These are phyloP conservation scores for Malurus cyaneus DNA, from an alignment of 2,113 vertebrate genomes.

Conservation along the genomic window DNA sequence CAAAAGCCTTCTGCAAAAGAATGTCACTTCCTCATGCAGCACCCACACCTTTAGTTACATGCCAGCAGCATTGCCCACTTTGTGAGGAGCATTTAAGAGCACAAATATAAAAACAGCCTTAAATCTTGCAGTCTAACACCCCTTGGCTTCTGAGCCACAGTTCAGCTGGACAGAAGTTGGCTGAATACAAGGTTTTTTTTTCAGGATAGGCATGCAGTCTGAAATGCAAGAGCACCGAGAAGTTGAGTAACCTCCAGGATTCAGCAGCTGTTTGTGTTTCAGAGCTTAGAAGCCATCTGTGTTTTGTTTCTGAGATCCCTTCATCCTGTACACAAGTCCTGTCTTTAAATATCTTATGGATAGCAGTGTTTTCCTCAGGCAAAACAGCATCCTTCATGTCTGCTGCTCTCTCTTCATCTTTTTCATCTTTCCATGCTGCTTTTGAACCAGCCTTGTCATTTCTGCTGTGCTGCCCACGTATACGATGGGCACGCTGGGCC, in stretches of 20 bases:
- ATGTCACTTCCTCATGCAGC: fast-evolving
- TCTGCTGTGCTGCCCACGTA: not conserved
- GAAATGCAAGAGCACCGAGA: not conserved
- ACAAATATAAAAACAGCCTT: not conserved
- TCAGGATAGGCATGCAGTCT: not conserved
- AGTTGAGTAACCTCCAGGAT: slow-evolving; percentile 60
- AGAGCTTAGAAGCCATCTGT: slow-evolving; percentile 61
- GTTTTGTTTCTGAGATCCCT: slow-evolving; percentile 64
- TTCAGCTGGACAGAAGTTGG: not conserved
- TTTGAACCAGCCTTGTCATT: not conserved
- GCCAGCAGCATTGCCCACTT: not conserved
- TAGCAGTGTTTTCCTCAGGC: slow-evolving; percentile 47
- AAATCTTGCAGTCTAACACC: not conserved
- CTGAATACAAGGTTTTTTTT: not conserved
- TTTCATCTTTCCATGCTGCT: not conserved
- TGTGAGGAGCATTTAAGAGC: not conserved
- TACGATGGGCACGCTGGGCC: not conserved
- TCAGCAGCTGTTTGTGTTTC: slow-evolving; percentile 65
- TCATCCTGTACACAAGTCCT: slow-evolving; percentile 63
- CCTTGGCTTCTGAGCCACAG: not conserved
- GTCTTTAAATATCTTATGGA: slow-evolving; percentile 57
- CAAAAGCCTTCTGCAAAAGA: not conserved
- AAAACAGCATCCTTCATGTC: slow-evolving; percentile 47
- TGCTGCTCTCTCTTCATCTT: slow-evolving; percentile 18
- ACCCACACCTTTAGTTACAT: not conserved